A percentile compares a stretch with the other conserved stretches of the same genome.
Evolutionary conservation across 2,113 vertebrate species (phyloP).

Genomic region (Oxyruncus cristatus): DNA sequence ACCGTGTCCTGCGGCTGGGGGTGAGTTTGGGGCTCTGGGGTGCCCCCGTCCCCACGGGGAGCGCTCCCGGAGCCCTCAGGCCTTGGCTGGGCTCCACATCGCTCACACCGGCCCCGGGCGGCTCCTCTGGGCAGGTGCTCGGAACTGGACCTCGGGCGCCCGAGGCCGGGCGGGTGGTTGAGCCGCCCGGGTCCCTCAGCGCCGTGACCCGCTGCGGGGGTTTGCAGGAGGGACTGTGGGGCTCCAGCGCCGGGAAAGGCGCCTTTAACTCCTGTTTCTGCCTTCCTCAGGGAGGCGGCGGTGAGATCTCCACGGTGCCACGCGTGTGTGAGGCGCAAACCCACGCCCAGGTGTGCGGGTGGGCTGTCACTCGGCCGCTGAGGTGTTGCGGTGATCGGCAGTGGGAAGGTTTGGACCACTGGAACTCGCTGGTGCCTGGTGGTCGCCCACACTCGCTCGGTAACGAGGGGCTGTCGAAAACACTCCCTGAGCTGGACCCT

Average conservation of each 20-base stretch:
- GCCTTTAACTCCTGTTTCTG: rapidly evolving
- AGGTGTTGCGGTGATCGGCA: rapidly evolving
- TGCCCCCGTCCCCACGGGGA: rapidly evolving
- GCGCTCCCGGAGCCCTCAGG: no score
- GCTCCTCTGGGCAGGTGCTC: background rate
- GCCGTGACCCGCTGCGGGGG: background rate
- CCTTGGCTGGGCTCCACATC: rapidly evolving
- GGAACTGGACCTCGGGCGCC: background rate
- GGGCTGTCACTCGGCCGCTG: rapidly evolving
- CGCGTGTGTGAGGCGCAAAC: background rate
- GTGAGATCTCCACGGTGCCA: background rate
- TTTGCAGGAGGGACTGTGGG: rapidly evolving
- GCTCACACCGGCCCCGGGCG: rapidly evolving
- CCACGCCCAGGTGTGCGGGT: rapidly evolving
- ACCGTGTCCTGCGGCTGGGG: rapidly evolving
- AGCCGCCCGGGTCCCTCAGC: background rate
- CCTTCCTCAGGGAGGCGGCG: background rate
- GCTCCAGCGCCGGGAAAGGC: rapidly evolving
- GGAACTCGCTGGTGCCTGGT: background rate
- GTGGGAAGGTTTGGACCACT: background rate
- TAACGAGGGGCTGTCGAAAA: background rate
- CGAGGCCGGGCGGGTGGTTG: background rate
- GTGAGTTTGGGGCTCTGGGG: rapidly evolving
- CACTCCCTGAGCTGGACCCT: background rate
- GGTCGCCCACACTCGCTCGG: background rate